A percentile compares a stretch with the other conserved stretches of the same genome.
These are phyloP conservation scores for Agriotes lineatus DNA, from an alignment of 2,888 invertebrate species.

Conservation along the genomic window DNA sequence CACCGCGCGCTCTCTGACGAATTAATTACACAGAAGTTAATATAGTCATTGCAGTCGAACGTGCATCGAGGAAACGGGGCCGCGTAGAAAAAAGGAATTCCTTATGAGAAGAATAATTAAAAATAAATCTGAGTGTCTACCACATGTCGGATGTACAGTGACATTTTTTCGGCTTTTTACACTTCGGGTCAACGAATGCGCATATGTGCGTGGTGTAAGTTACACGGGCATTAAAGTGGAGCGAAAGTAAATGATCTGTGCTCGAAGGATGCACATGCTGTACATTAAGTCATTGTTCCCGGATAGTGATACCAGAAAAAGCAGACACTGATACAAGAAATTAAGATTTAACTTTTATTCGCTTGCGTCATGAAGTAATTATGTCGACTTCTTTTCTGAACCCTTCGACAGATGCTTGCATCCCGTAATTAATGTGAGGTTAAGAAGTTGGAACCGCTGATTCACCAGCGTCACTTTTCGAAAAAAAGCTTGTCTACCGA, in stretches of 20 bases:
- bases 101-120: slow-evolving; percentile 47
- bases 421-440: slow-evolving; percentile 25
- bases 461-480: not conserved
- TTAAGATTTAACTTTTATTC: slow-evolving; percentile 42
- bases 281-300: slow-evolving; percentile 51
- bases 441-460: not conserved
- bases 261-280: slow-evolving; percentile 45
- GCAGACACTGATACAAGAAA: slow-evolving; percentile 36
- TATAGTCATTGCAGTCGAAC: no score
- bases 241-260: slow-evolving; percentile 33
- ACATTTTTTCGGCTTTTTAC: slow-evolving; percentile 42
- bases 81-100: slow-evolving; percentile 16
- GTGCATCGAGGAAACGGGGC: slow-evolving; percentile 1
- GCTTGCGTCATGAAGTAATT: slow-evolving; percentile 43
- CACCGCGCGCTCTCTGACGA: no score
- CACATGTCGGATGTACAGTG: slow-evolving; percentile 46
- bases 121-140: slow-evolving; percentile 53
- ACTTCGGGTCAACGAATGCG: slow-evolving; percentile 44
- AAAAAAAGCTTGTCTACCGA: slow-evolving; percentile 14
- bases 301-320: slow-evolving; percentile 39
- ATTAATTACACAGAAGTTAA: no score
- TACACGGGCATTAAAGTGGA: slow-evolving; percentile 37
- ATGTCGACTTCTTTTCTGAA: slow-evolving; percentile 14
- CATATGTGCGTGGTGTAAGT: slow-evolving; percentile 38
- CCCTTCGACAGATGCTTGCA: slow-evolving; percentile 26